A percentile compares a stretch with the other conserved stretches of the same genome.
phyloP scores from a whole-genome alignment of 2,888 invertebrate genomes.

The Sphinx pinastri region DNA sequence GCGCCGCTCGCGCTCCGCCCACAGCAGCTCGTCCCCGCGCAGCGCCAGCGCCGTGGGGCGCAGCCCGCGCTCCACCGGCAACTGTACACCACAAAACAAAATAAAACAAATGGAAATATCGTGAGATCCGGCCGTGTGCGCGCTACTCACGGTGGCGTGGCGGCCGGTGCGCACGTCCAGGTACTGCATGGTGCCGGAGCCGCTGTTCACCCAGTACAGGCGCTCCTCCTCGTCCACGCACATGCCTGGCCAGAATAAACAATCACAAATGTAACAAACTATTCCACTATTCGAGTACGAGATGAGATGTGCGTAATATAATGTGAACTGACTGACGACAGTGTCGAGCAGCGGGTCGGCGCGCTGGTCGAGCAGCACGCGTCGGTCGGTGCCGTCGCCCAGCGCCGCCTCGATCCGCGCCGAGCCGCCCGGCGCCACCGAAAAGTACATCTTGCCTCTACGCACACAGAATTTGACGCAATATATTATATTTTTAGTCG shows the following conservation, averaged over 20 bases:
- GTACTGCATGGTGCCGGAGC: slow-evolving; percentile 83
- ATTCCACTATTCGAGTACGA: no score
- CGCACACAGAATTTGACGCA: neutral
- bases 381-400: slow-evolving; percentile 86
- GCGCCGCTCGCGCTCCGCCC: slow-evolving; percentile 86
- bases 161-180: slow-evolving; percentile 76
- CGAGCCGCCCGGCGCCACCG: slow-evolving; percentile 68
- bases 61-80: slow-evolving; percentile 74
- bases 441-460: slow-evolving; percentile 84
- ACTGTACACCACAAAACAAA: slow-evolving; percentile 40
- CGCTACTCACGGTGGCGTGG: slow-evolving; percentile 56
- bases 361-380: slow-evolving; percentile 49
- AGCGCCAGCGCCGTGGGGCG: slow-evolving; percentile 86
- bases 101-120: no score
- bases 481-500: neutral
- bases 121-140: neutral
- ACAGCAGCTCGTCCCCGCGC: slow-evolving; percentile 84
- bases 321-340: slow-evolving; percentile 53
- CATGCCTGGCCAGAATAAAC: slow-evolving; percentile 73
- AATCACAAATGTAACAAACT: no score
- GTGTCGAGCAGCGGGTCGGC: slow-evolving; percentile 57
- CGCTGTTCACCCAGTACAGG: slow-evolving; percentile 87
- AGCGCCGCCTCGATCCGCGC: slow-evolving; percentile 84
- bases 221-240: slow-evolving; percentile 84
- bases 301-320: neutral